These are phyloP conservation scores for Ichneumoninae sp. DNA, from an alignment of 2,888 invertebrate genomes.

Conservation along the genomic window DNA sequence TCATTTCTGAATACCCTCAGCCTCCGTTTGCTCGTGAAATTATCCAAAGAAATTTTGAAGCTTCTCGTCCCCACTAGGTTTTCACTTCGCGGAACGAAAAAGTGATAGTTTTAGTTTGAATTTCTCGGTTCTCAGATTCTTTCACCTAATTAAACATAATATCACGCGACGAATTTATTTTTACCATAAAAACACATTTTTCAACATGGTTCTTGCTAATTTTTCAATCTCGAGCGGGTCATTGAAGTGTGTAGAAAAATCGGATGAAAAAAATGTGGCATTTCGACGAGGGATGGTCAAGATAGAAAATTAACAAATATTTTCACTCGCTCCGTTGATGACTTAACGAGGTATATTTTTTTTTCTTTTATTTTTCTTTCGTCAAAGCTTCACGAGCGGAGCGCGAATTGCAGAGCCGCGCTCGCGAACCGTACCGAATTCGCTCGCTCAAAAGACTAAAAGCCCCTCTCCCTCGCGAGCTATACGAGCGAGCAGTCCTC, in stretches of 20 bases:
- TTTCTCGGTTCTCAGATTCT: background rate
- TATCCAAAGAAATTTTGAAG: slow-evolving; percentile 19
- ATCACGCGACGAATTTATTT: background rate
- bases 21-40: background rate
- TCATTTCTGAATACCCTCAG: slow-evolving; percentile 36
- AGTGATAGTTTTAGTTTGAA: background rate
- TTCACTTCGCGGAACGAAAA: slow-evolving; percentile 24
- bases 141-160: background rate
- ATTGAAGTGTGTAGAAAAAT: slow-evolving; percentile 6
- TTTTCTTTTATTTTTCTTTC: slow-evolving; percentile 14
- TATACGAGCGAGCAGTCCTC: slow-evolving; percentile 62
- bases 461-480: slow-evolving; percentile 62
- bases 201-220: background rate
- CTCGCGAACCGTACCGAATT: slow-evolving; percentile 67
- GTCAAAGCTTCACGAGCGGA: slow-evolving; percentile 22
- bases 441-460: slow-evolving; percentile 75
- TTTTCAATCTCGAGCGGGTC: background rate
- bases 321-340: slow-evolving; percentile 16
- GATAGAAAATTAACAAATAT: slow-evolving; percentile 23
- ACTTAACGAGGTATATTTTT: slow-evolving; percentile 1
- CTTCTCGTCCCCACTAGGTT: slow-evolving; percentile 1
- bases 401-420: slow-evolving; percentile 57
- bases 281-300: slow-evolving; percentile 10
- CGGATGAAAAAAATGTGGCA: background rate
- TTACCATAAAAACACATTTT: background rate